Conservation (phyloP, 2,888 invertebrate genomes). For the Cataglyphis cursor region DNA sequence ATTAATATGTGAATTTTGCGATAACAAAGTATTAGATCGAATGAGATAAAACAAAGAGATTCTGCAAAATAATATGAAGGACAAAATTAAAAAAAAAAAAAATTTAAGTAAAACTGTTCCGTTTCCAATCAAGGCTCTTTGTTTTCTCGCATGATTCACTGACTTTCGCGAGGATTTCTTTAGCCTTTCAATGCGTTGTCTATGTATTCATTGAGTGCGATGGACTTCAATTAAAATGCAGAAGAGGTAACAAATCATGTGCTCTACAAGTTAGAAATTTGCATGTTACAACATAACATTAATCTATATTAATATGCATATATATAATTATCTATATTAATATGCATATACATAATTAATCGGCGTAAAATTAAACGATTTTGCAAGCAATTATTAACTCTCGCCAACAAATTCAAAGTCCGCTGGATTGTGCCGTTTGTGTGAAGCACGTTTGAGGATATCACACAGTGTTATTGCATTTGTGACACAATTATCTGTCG, state of each 20-base stretch:
- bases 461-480: not conserved
- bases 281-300: not conserved
- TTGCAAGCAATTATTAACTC: constrained; percentile 20
- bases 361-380: constrained; percentile 22
- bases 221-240: constrained; percentile 7
- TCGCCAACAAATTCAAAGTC: not conserved
- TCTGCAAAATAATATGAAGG: not conserved
- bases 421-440: not conserved
- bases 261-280: not conserved
- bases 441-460: not conserved
- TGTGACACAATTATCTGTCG: not conserved
- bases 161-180: constrained; percentile 64
- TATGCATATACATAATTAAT: constrained; percentile 27
- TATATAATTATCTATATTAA: constrained; percentile 26
- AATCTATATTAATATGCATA: constrained; percentile 27
- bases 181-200: constrained; percentile 44
- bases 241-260: not conserved
- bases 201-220: not conserved
- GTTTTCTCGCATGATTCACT: constrained; percentile 66
- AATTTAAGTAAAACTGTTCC: not conserved
- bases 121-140: constrained; percentile 55
- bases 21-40: not conserved
- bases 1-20: not conserved
- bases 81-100: not conserved
- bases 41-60: not conserved